Evolutionary conservation across 2,888 invertebrate species (phyloP).

Genomic region (Lithosia quadra): DNA sequence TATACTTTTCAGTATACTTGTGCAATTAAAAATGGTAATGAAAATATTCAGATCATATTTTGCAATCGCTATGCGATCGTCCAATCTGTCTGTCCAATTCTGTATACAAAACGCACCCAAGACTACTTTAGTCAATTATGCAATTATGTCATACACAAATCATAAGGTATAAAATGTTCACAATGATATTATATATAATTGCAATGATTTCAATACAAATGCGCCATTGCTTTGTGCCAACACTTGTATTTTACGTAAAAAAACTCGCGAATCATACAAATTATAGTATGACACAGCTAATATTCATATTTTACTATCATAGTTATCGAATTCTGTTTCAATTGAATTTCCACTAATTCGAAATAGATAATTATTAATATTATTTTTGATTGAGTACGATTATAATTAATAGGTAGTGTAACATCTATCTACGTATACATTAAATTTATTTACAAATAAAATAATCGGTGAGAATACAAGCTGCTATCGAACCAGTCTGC

Average conservation of each 20-base stretch:
- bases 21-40: background rate
- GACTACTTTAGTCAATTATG: background rate
- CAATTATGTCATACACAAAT: background rate
- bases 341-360: constrained; percentile 17
- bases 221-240: background rate
- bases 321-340: constrained; percentile 17
- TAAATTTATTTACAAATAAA: constrained; percentile 40
- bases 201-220: constrained; percentile 2
- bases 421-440: constrained; percentile 45
- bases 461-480: constrained; percentile 53
- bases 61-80: background rate
- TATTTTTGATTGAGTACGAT: constrained; percentile 35
- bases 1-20: background rate
- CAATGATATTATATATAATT: background rate
- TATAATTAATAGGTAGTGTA: constrained; percentile 39
- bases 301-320: constrained; percentile 15
- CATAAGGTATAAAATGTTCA: constrained; percentile 4
- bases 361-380: constrained; percentile 24
- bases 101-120: background rate
- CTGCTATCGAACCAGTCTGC: constrained; percentile 32
- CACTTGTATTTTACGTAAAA: constrained; percentile 1
- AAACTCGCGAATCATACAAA: background rate
- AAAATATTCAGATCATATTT: background rate
- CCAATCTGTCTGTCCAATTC: background rate
- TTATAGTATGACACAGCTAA: background rate